phyloP scores from a whole-genome alignment of 1,140 invertebrate genomes.

The Apolygus lucorum region DNA sequence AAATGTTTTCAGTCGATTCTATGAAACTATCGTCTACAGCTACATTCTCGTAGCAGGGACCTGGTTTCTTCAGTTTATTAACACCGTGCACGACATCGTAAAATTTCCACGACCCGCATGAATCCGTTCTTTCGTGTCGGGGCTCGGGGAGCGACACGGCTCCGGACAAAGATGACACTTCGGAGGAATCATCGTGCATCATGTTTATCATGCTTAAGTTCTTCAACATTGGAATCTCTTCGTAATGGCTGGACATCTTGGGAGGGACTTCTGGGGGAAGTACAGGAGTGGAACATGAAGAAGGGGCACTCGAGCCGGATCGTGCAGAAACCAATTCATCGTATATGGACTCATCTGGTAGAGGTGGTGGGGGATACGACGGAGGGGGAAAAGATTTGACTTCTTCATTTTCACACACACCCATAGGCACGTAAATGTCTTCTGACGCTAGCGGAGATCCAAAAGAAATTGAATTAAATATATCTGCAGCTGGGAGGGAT shows the following conservation, averaged over 20 bases:
- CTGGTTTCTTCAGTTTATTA: conserved; percentile 30
- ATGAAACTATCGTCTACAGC: conserved; percentile 23
- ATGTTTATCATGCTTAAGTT: not conserved
- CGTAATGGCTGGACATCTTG: conserved; percentile 34
- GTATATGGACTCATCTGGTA: conserved; percentile 49
- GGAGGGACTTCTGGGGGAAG: conserved; percentile 34
- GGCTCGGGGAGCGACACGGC: conserved; percentile 30
- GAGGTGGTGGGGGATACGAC: conserved; percentile 48
- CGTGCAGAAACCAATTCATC: conserved; percentile 44
- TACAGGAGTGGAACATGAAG: conserved; percentile 37
- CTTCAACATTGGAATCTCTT: conserved; percentile 28
- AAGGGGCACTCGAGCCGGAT: conserved; percentile 39
- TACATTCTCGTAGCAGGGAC: conserved; percentile 32
- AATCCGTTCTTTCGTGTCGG: not conserved
- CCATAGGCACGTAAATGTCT: not conserved
- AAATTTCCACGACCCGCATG: conserved; percentile 48
- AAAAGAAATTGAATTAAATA: conserved; percentile 42
- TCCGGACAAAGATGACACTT: conserved; percentile 35
- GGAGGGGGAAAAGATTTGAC: conserved; percentile 43
- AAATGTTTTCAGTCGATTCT: conserved; percentile 19
- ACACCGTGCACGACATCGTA: conserved; percentile 41
- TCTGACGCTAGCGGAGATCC: conserved; percentile 41
- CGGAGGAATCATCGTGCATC: not conserved
- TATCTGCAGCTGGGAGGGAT: conserved; percentile 41
- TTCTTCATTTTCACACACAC: conserved; percentile 3